phyloP scores from a whole-genome alignment of 2,113 vertebrate genomes.

The Charadrius vociferus region DNA sequence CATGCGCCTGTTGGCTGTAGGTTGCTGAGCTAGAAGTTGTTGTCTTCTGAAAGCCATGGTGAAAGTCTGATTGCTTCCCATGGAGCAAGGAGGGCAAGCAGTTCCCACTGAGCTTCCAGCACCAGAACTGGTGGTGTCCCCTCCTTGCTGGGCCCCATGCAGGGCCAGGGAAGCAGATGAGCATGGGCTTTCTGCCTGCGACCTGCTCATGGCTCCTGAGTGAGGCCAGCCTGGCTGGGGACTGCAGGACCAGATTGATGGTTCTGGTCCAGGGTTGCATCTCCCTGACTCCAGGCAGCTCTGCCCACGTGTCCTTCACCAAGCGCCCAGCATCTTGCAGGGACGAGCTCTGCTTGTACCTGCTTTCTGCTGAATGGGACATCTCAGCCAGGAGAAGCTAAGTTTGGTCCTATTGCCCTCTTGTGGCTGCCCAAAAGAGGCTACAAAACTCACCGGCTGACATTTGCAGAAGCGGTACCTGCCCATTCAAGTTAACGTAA shows the following conservation, averaged over 20 bases:
- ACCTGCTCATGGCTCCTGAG: background rate
- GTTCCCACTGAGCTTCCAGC: background rate
- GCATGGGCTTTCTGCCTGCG: background rate
- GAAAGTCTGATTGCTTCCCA: background rate
- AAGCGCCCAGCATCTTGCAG: background rate
- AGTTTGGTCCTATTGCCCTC: constrained; percentile 60
- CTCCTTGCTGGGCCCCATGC: background rate
- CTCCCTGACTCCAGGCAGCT: background rate
- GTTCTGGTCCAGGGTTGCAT: background rate
- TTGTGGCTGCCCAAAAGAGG: constrained; percentile 45
- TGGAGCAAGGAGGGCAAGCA: background rate
- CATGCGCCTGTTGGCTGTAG: background rate
- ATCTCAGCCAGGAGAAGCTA: background rate
- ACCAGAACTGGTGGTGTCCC: background rate
- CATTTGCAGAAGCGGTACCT: background rate
- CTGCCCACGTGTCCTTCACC: rapidly evolving
- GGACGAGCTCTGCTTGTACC: rapidly evolving
- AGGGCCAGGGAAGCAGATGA: background rate
- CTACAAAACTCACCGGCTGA: background rate
- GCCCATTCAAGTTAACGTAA: background rate
- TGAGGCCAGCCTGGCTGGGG: background rate
- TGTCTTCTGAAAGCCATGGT: background rate
- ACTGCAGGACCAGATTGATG: background rate
- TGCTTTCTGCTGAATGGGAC: background rate
- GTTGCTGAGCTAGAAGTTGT: background rate